These are phyloP conservation scores for Plagodis dolabraria DNA, from an alignment of 2,888 invertebrate species.

Conservation along the genomic window DNA sequence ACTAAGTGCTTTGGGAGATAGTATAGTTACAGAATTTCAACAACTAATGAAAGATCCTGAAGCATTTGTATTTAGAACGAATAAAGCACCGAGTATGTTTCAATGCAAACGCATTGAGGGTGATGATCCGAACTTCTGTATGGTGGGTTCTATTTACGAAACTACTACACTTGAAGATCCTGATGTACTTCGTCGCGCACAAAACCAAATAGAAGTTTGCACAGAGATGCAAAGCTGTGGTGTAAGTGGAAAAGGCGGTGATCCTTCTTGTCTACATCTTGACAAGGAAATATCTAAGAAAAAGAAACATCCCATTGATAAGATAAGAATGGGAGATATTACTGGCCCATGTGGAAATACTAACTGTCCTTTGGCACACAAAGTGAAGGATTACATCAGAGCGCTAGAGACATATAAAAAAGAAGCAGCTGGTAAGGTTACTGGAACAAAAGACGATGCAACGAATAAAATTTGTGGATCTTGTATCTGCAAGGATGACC, in stretches of 20 bases:
- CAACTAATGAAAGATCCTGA: slow-evolving; percentile 71
- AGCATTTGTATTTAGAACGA: slow-evolving; percentile 71
- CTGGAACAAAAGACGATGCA: slow-evolving; percentile 45
- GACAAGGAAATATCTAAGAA: slow-evolving; percentile 34
- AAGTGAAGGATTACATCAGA: slow-evolving; percentile 71
- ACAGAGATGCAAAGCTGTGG: slow-evolving; percentile 72
- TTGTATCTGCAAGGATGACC: slow-evolving; percentile 73
- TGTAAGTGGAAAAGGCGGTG: slow-evolving; percentile 39
- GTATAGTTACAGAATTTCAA: slow-evolving; percentile 76
- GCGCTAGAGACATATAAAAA: slow-evolving; percentile 67
- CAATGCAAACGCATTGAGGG: slow-evolving; percentile 70
- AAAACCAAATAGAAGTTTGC: slow-evolving; percentile 70
- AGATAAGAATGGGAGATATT: slow-evolving; percentile 78
- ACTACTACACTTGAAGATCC: slow-evolving; percentile 77
- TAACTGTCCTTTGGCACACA: slow-evolving; percentile 74
- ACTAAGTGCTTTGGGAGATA: slow-evolving; percentile 78
- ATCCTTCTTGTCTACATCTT: slow-evolving; percentile 50
- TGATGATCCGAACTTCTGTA: slow-evolving; percentile 73
- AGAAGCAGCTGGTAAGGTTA: slow-evolving; percentile 50
- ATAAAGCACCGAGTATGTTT: slow-evolving; percentile 77
- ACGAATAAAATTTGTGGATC: slow-evolving; percentile 67
- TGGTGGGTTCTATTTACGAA: slow-evolving; percentile 75
- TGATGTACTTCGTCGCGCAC: slow-evolving; percentile 51
- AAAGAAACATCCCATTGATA: slow-evolving; percentile 64
- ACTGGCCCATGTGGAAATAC: slow-evolving; percentile 76